phyloP scores from a whole-genome alignment of 1,140 invertebrate species.

The Drosophila pectinifera region DNA sequence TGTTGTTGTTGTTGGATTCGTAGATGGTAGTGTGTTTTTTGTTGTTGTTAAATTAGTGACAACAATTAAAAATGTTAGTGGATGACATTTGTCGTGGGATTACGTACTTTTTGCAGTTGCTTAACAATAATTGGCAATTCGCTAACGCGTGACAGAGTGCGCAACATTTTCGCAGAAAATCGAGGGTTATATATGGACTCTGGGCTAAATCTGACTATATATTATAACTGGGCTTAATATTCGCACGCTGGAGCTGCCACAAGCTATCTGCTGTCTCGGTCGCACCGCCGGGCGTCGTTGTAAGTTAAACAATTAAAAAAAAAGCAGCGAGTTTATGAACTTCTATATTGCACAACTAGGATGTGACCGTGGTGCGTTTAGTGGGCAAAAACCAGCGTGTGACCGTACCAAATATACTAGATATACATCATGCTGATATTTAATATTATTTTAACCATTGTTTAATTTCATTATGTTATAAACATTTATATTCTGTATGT shows the following conservation, averaged over 20 bases:
- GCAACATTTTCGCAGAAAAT: conserved; percentile 71
- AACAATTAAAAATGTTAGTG: conserved; percentile 57
- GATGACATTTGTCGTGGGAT: conserved; percentile 13
- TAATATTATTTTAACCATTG: too few relatives aligned
- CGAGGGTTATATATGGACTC: conserved; percentile 8
- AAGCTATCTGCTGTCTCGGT: conserved; percentile 28
- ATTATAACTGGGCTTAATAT: neutral
- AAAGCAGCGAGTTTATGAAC: conserved; percentile 43
- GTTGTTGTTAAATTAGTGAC: conserved; percentile 30
- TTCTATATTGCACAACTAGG: conserved; percentile 41
- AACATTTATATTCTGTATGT: too few relatives aligned
- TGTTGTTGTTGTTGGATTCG: conserved; percentile 18
- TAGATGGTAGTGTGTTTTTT: conserved; percentile 15
- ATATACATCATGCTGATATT: neutral
- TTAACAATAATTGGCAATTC: conserved; percentile 79
- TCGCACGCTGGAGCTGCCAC: conserved; percentile 21
- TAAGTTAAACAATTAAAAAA: conserved; percentile 48
- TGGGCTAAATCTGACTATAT: conserved; percentile 30
- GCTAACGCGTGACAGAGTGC: conserved; percentile 76
- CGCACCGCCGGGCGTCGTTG: conserved; percentile 49
- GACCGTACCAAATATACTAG: neutral
- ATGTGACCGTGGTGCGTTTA: neutral
- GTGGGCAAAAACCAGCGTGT: neutral
- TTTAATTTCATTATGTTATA: neutral
- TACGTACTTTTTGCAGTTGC: conserved; percentile 85